Evolutionary conservation across 1,140 invertebrate genomes (phyloP).

Genomic region (Cydia strobilella): DNA sequence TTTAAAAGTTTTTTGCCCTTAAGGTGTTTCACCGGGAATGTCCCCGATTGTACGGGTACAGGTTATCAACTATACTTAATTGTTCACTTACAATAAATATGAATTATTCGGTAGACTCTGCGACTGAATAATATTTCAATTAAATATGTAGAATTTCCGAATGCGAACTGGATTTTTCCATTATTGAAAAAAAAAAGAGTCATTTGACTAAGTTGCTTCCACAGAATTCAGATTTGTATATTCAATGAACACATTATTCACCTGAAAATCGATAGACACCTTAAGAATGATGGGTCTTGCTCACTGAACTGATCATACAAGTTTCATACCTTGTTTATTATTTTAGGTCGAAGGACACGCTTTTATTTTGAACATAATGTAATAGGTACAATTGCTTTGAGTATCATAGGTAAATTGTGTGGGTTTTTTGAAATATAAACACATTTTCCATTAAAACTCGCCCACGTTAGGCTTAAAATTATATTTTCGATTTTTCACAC

Average conservation of each 20-base stretch:
- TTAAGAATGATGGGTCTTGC: slow-evolving; percentile 22
- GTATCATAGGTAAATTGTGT: too few relatives aligned
- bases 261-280: slow-evolving; percentile 27
- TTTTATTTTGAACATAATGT: background rate
- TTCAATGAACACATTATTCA: background rate
- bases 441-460: background rate
- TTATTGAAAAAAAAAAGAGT: background rate
- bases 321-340: background rate
- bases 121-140: too few relatives aligned
- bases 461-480: background rate
- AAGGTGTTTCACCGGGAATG: too few relatives aligned
- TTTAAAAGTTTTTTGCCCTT: too few relatives aligned
- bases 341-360: background rate
- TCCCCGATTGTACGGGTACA: too few relatives aligned
- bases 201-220: slow-evolving; percentile 2
- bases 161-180: background rate
- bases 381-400: background rate
- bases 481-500: background rate
- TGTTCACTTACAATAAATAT: too few relatives aligned
- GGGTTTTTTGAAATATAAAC: background rate
- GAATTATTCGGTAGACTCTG: too few relatives aligned
- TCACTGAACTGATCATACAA: slow-evolving; percentile 16
- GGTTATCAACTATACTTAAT: too few relatives aligned
- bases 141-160: too few relatives aligned
- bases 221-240: background rate